Base-by-base conservation (phyloP, 2,888 invertebrate species). In the Agrotis clavis region DNA sequence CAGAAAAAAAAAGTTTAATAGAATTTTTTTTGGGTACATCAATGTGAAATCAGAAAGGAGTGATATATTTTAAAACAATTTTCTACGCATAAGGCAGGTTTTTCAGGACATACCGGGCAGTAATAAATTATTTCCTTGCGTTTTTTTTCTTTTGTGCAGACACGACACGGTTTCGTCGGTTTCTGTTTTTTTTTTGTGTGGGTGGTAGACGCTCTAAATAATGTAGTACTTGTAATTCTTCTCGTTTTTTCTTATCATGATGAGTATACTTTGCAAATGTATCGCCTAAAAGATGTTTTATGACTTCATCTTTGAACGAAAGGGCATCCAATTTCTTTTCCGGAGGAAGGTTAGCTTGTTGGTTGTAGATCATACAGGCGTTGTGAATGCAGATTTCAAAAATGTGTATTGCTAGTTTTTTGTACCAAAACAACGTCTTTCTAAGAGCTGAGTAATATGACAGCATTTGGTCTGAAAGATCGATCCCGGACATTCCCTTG, bases 281-380 rank as follows among this genome's bases (percentile, higher is more conserved):
- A 5, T 4, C 30, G 30, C 30, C 30, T 30, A 30, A 30, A 21
- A 11, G 21, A 19, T 53, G 53, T 53, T 53, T 21, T 53, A 53
- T 21, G 21, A 53, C 21, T 53, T 53, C 53, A 53, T 53, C 53
- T 53, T 53, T 53, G 54, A 25, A 54, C 54, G 16, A 54, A 54
- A 54, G 19, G 51, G 19, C 51, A 51, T 51, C n/a, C 51, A 51
- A 51, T 51, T 51, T 51, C 19, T 51, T 51, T 51, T 51, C 51
- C 51, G 51, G 51, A 51, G 19, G 19, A 51, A 51, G 51, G n/a
- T 51, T 51, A 11, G n/a, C n/a, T 51, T 51, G 51, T 51, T 51
- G 51, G 51, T 51, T 51, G 51, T 51, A 51, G n/a, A 51, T 51
- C 51, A 19, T 51, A n/a, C 51, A 51, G n/a, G 50, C 9, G n/a